A percentile compares a stretch with the other conserved stretches of the same genome.
Conservation (phyloP, 2,797 vertebrate species). For the Limosa lapponica region DNA sequence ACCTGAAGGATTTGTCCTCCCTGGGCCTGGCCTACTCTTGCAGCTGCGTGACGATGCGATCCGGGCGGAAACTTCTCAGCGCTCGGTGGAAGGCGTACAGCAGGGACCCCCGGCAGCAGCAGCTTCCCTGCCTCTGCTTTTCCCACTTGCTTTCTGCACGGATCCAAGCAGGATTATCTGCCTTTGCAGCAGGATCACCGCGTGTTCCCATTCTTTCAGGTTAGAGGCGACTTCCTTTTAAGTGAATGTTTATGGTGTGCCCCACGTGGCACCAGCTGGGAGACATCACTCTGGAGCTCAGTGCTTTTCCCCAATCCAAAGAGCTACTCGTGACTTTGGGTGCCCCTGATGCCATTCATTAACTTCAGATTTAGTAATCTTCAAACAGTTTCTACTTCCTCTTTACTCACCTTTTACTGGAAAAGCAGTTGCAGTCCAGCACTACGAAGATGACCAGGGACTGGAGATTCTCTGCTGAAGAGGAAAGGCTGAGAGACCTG, state of each 20-base stretch:
- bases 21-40: background rate
- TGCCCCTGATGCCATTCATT: background rate
- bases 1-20: background rate
- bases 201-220: background rate
- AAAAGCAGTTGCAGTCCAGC: background rate
- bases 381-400: background rate
- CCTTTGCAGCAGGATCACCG: background rate
- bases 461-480: background rate
- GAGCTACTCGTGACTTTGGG: background rate
- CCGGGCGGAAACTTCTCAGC: background rate
- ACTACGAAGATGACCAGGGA: background rate
- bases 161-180: background rate
- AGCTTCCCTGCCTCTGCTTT: background rate
- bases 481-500: background rate
- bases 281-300: background rate
- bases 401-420: background rate
- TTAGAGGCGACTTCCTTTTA: constrained; percentile 26
- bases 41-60: fast-evolving
- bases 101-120: background rate
- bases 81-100: background rate
- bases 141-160: background rate
- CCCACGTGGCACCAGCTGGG: background rate
- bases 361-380: background rate
- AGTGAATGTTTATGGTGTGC: constrained; percentile 38
- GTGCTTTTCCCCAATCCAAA: background rate